Conservation (phyloP, 1,140 invertebrate genomes). For the Drosophila punjabiensis region DNA sequence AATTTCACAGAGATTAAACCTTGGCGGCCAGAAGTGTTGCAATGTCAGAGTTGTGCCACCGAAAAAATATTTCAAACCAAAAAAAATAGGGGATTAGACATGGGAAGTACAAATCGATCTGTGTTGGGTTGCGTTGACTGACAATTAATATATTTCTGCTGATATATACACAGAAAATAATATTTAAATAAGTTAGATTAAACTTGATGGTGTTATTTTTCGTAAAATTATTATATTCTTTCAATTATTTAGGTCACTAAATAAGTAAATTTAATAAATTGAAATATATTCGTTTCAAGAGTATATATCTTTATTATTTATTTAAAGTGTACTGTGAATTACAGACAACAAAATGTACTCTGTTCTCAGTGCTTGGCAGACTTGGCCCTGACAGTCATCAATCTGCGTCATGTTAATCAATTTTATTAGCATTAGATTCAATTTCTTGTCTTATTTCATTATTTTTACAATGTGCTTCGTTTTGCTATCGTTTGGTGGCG, state of each 20-base stretch:
- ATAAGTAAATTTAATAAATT: no score
- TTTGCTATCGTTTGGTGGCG: constrained; percentile 10
- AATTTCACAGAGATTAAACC: constrained; percentile 71
- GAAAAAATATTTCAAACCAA: constrained; percentile 43
- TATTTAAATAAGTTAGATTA: neutral
- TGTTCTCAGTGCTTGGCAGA: constrained; percentile 41
- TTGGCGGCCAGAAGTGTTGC: constrained; percentile 39
- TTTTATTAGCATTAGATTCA: constrained; percentile 70
- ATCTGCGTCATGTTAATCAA: constrained; percentile 75
- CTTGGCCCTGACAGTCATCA: constrained; percentile 73
- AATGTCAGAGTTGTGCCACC: constrained; percentile 52
- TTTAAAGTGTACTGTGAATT: neutral
- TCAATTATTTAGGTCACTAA: neutral
- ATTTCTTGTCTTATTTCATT: constrained; percentile 26
- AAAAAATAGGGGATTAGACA: constrained; percentile 31
- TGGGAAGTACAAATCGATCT: constrained; percentile 41
- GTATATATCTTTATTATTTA: neutral
- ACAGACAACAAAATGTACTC: constrained; percentile 24
- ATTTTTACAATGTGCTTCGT: constrained; percentile 10
- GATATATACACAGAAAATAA: constrained; percentile 3
- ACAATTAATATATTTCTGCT: constrained; percentile 39
- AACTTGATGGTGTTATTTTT: neutral
- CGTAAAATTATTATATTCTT: neutral
- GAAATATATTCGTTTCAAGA: fast-evolving
- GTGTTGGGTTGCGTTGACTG: constrained; percentile 26